Evolutionary conservation across 2,888 invertebrate species (phyloP), one percentile per base, ranked within the genome.

Genomic region (Eupithecia insigniata): DNA sequence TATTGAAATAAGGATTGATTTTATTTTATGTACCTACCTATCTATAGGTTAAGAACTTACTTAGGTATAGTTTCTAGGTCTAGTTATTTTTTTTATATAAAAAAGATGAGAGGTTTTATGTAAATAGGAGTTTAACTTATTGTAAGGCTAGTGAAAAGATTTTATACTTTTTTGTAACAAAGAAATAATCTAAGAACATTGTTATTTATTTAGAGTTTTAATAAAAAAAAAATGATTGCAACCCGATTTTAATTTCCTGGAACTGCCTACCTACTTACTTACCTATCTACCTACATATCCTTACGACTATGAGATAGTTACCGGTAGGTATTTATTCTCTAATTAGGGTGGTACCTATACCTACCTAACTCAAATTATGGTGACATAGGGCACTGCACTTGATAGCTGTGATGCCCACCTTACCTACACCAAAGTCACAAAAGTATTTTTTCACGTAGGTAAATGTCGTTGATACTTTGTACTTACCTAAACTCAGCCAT

Each of bases 71-170:
- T 22, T 51, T 51, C 22, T 10, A 51, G 46, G 18, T n/a, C 8
- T n/a, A 22, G 22, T 2, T 51, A 51, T 55, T 55, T 1, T 51
- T 22, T n/a, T 8, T 8, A 51, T 26, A 26, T 1, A 26, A 26
- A 22, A 55, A 26, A 12, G 1, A n/a, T 18, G 3, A 51, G 51
- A 51, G n/a, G 8, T 3, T 22, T 22, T 28, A 30, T 34, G 61
- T 62, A 32, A 22, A 61, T 61, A 30, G 2, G n/a, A 60, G 2
- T 78, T 76, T 80, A 79, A 79, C 72, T 81, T 85, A 85, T 82
- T 86, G 84, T 92, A 92, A 92, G 92, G 92, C 92, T 92, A 92
- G 92, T 92, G 92, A 92, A 86, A 87, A 84, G 79, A 81, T 84
- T 68, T 67, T 58, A 55, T 43, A 55, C 22, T 55, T 55, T 26